Base-by-base conservation (phyloP, 2,797 vertebrate genomes). In the Muscicapa comitata region DNA sequence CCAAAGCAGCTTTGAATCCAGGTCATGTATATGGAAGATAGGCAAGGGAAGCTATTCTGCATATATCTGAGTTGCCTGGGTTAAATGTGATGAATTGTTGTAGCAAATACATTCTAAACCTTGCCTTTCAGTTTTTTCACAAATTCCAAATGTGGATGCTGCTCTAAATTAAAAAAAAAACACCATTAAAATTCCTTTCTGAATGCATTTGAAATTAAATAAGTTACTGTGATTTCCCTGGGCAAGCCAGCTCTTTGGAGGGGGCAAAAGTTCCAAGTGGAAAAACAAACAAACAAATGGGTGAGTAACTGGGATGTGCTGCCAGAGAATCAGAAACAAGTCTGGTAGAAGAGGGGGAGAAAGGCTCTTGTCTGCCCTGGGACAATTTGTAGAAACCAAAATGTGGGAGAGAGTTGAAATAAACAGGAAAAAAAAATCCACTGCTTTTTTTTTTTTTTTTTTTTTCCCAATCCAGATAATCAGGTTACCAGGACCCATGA, bases 241-340 rank as follows among this genome's bases (percentile, higher is more conserved):
- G 84, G 71, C 72, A 89, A 74, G 58, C 20, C 68, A 91, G 75
- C 42, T 89, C 72, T 91, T 92, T 89, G 62, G 75, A 96, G 91
- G 81, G 90, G 84, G 65, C 81, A 83, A 83, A 86, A 92, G 75
- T 92, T 96, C 54, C 78, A 96, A 94, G 87, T 89, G 92, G 91
- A 92, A 94, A 97, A 90, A 80, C 81, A 94, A 86, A 95, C 81
- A 94, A 88, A 95, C 86, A 93, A 92, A 78, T 11, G 87, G 71
- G 65, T 85, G 85, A 94, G 79, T 88, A 90, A 96, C 87, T 87
- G 68, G 75, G 61, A 95, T 17, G 23, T 71, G 72, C 90, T 91
- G 80, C 86, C 88, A 95, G 63, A 81, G 37, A 89, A 80, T 92
- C 81, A 94, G 78, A 71, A 94, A 63, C 25, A 51, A 93, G 62